Evolutionary conservation across 1,140 invertebrate species (phyloP).

Genomic region (Penaeus indicus): DNA sequence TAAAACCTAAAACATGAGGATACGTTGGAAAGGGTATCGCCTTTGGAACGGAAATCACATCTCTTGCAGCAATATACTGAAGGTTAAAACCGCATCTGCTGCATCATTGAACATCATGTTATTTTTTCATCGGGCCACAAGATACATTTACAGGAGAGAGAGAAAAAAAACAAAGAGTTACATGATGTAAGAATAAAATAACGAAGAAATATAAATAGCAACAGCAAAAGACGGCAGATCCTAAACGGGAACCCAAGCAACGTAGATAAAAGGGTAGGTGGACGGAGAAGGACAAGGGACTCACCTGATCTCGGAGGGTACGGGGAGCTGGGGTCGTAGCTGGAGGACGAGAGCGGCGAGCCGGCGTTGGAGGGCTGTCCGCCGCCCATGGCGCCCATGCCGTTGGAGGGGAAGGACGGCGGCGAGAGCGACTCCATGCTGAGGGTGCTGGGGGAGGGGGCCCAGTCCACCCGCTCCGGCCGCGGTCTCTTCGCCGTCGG

Average conservation of each 20-base stretch:
- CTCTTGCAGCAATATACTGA: too few relatives aligned
- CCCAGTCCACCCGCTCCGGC: constrained; percentile 43
- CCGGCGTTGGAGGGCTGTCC: constrained; percentile 48
- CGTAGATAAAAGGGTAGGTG: neutral
- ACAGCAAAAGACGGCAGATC: too few relatives aligned
- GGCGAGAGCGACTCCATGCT: constrained; percentile 57
- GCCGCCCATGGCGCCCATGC: constrained; percentile 26
- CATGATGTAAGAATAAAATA: too few relatives aligned
- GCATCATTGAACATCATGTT: too few relatives aligned
- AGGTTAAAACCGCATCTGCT: too few relatives aligned
- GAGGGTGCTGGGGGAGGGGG: constrained; percentile 47
- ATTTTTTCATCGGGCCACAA: too few relatives aligned
- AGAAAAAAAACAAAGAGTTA: too few relatives aligned
- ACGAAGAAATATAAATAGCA: too few relatives aligned
- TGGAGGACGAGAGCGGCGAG: constrained; percentile 52
- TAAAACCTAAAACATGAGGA: too few relatives aligned
- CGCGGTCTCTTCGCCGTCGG: constrained; percentile 54
- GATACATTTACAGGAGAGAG: too few relatives aligned
- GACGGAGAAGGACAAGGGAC: neutral
- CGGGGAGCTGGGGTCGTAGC: constrained; percentile 59
- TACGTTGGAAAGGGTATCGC: too few relatives aligned
- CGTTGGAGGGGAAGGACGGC: constrained; percentile 49
- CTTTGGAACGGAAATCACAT: too few relatives aligned
- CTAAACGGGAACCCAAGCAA: neutral
- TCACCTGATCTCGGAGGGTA: constrained; percentile 55